Evolutionary conservation across 2,888 invertebrate species (phyloP).

Genomic region (Ganaspis brasiliensis): DNA sequence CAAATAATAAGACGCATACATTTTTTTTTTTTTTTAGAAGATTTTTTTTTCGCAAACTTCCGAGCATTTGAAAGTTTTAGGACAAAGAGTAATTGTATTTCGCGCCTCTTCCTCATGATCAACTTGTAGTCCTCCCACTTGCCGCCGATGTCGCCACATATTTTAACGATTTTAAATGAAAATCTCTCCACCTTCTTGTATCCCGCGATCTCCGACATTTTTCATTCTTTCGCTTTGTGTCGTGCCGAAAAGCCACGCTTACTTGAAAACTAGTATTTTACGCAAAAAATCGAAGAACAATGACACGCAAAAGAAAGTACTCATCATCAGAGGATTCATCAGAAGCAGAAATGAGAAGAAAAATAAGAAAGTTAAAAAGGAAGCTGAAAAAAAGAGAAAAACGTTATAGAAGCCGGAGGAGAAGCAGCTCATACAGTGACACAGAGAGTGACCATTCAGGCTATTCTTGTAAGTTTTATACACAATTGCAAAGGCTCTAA

Average conservation of each 20-base stretch:
- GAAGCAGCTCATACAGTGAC: neutral
- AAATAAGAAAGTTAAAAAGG: neutral
- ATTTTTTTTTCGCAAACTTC: too few species aligned
- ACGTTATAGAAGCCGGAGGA: neutral
- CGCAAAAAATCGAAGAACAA: neutral
- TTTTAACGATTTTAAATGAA: neutral
- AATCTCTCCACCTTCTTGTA: neutral
- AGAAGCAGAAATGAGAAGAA: neutral
- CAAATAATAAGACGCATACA: too few species aligned
- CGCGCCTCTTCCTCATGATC: neutral
- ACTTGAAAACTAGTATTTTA: neutral
- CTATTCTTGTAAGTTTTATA: neutral
- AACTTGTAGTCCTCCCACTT: neutral
- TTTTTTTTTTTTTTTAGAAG: too few species aligned
- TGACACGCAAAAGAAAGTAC: neutral
- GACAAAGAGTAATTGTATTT: neutral
- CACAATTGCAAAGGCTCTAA: neutral
- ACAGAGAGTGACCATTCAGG: neutral
- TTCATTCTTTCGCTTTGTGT: conserved; percentile 9
- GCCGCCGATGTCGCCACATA: neutral
- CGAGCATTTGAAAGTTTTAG: too few species aligned
- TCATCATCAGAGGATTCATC: neutral
- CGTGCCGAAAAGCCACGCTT: conserved; percentile 5
- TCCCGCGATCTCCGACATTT: neutral
- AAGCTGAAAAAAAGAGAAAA: neutral